A percentile compares a stretch with the other conserved stretches of the same genome.
These are phyloP conservation scores for Glomeris marginata DNA, from an alignment of 2,888 invertebrate species.

Conservation along the genomic window DNA sequence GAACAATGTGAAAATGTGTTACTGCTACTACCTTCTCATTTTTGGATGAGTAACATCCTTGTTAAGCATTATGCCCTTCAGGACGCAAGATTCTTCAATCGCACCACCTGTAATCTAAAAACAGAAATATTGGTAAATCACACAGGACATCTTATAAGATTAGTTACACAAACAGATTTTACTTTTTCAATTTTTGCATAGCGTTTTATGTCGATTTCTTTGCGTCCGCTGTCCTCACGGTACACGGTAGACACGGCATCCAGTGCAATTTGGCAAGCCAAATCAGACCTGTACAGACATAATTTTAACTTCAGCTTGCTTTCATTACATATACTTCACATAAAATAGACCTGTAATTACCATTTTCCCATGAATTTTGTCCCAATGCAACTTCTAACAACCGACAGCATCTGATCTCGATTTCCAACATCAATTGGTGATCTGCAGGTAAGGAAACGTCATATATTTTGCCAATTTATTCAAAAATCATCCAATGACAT, in stretches of 20 bases:
- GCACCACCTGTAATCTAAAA: slow-evolving; percentile 75
- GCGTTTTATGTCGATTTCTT: slow-evolving; percentile 95
- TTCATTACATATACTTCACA: neutral
- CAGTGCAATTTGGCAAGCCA: slow-evolving; percentile 88
- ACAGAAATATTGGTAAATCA: neutral
- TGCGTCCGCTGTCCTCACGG: slow-evolving; percentile 69
- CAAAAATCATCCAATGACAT: too few species aligned
- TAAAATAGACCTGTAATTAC: slow-evolving; percentile 29
- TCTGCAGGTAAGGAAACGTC: slow-evolving; percentile 4
- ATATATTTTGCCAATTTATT: too few species aligned
- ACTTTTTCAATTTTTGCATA: slow-evolving; percentile 75
- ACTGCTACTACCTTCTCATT: slow-evolving; percentile 56
- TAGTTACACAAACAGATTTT: too few species aligned
- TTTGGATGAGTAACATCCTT: slow-evolving; percentile 98
- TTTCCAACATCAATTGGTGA: slow-evolving; percentile 61
- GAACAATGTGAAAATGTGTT: neutral
- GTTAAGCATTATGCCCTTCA: slow-evolving; percentile 93
- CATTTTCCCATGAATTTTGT: slow-evolving; percentile 95
- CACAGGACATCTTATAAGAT: too few species aligned
- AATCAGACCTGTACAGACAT: slow-evolving; percentile 43
- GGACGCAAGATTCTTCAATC: slow-evolving; percentile 83
- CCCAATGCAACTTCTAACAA: slow-evolving; percentile 80
- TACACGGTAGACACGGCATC: slow-evolving; percentile 88
- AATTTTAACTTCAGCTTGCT: neutral
- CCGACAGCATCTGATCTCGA: slow-evolving; percentile 65